Base-by-base conservation (phyloP, 1,140 invertebrate species). In the Charaxes varanes region DNA sequence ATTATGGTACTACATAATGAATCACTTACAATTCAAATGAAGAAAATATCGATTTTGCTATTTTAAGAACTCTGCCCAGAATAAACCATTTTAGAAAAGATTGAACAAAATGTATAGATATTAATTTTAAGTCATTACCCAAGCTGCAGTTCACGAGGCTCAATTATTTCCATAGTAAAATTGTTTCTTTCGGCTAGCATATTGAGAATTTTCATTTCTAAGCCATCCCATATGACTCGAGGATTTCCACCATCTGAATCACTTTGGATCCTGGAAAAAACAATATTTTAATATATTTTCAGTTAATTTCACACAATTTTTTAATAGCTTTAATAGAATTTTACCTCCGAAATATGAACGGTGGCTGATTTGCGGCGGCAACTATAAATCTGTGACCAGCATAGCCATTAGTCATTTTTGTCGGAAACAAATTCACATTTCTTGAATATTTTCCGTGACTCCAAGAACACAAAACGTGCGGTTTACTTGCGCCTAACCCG, bases 301-400 rank as follows among this genome's bases (percentile, higher is more conserved):
- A 10, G 6, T 13, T 22, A 7, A n/a, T 13, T 22, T 5, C 8
- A 2, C 2, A 18, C 16, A 31, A n/a, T n/a, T n/a, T n/a, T n/a
- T n/a, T 4, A 18, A 17, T 21, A 23, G 14, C 15, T 6, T 22
- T 8, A 8, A 17, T 7, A 14, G 30, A 10, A 41, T 58, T 27
- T 41, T 83, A 89, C 86, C 84, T 89, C 69, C 85, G 88, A 52
- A 91, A 88, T 6, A 91, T 86, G 66, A 87, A 92, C 0, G 91
- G 91, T 10, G 91, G 90, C 49, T 90, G 89, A 73, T 91, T 82
- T 6, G 87, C 86, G 2, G 88, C 86, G 6, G 89, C 78, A 2
- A 92, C 85, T 19, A 87, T 69, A 58, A 93, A 90, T 26, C 89
- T 85, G 59, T 91, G 90, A n/a, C 91, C 90, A 15, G 89, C 86